Percentiles rank a stretch among this genome's conserved stretches.
Evolutionary conservation across 2,888 invertebrate genomes (phyloP).

Genomic region (Nezara viridula): DNA sequence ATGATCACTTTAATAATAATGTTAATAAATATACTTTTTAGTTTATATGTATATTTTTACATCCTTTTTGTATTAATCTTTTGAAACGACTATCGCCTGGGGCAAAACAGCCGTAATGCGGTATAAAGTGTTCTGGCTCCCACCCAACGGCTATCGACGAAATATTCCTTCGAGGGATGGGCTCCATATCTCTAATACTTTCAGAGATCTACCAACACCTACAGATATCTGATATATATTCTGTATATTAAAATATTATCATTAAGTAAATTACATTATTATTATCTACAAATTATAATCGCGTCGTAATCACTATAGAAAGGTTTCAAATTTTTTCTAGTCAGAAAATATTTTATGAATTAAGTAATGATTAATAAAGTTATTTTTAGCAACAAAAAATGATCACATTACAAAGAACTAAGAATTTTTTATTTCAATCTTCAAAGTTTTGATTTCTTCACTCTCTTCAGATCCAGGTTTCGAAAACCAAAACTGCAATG

Average conservation of each 20-base stretch:
- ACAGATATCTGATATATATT: not conserved
- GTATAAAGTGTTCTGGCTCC: slow-evolving; percentile 21
- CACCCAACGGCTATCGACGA: not conserved
- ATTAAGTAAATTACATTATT: too few species aligned
- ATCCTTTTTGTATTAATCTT: not conserved
- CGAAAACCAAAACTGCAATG: too few species aligned
- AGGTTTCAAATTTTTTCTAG: too few species aligned
- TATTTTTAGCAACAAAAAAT: too few species aligned
- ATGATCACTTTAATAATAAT: not conserved
- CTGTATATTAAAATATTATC: not conserved
- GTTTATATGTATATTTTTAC: not conserved
- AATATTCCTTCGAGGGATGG: not conserved
- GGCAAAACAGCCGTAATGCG: slow-evolving; percentile 10
- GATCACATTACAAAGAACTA: too few species aligned
- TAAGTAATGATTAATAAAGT: too few species aligned
- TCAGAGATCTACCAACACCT: not conserved
- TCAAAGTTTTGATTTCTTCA: too few species aligned
- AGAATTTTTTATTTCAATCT: too few species aligned
- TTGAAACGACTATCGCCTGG: not conserved
- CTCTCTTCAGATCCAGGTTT: too few species aligned
- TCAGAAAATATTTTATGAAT: too few species aligned
- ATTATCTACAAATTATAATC: too few species aligned
- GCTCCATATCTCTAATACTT: not conserved
- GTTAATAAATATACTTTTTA: not conserved
- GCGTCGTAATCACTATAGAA: too few species aligned